Evolutionary conservation across 1,140 invertebrate species (phyloP).

Genomic region (Platyura marginata): DNA sequence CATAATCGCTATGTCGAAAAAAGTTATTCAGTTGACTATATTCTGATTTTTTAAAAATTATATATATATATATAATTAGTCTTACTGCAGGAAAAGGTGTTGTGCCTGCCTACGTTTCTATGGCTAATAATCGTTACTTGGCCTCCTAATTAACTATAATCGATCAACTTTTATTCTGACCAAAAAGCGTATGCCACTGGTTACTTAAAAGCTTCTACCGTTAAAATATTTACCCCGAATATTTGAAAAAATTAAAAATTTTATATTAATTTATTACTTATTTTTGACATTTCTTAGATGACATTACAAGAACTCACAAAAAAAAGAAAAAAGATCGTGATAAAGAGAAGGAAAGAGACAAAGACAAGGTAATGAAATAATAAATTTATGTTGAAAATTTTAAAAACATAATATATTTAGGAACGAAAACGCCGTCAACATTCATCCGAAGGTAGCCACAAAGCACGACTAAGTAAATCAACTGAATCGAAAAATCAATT

Average conservation of each 20-base stretch:
- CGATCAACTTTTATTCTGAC: background rate
- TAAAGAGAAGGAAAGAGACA: slow-evolving; percentile 1
- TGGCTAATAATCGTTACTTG: too few species aligned
- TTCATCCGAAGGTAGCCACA: background rate
- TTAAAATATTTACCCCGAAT: background rate
- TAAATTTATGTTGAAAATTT: background rate
- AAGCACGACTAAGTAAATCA: background rate
- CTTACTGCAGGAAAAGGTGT: too few species aligned
- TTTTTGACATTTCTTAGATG: background rate
- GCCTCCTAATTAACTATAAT: too few species aligned
- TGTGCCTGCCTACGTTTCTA: too few species aligned
- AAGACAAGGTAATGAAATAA: background rate
- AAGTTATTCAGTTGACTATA: too few species aligned
- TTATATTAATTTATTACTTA: background rate
- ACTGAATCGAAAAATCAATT: background rate
- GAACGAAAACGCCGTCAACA: background rate
- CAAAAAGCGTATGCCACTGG: background rate
- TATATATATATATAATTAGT: too few species aligned
- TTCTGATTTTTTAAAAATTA: too few species aligned
- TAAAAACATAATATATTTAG: background rate
- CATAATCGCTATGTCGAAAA: too few species aligned
- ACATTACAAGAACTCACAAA: slow-evolving; percentile 2
- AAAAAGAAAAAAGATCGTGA: slow-evolving; percentile 5
- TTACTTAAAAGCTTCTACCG: background rate
- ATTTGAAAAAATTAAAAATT: background rate